Evolutionary conservation across 2,113 vertebrate species (phyloP).

Genomic region (Oryzias woworae): DNA sequence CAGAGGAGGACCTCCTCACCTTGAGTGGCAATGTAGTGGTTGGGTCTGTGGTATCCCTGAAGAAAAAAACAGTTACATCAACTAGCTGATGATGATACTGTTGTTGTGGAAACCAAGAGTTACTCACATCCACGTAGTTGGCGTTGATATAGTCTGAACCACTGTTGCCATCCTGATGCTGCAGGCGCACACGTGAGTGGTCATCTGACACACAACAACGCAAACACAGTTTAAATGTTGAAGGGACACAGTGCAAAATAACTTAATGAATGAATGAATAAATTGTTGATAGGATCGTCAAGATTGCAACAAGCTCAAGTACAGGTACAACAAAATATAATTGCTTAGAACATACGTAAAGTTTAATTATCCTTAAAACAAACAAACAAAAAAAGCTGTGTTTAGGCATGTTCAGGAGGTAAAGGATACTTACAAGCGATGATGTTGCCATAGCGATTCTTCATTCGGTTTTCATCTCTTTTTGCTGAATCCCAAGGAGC

Average conservation of each 20-base stretch:
- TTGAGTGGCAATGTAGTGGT: conserved; percentile 67
- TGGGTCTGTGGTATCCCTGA: conserved; percentile 70
- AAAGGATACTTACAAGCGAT: conserved; percentile 89
- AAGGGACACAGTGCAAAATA: conserved; percentile 26
- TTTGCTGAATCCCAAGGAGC: conserved; percentile 97
- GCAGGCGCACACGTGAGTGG: conserved; percentile 92
- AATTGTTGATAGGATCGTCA: no score
- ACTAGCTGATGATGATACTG: no score
- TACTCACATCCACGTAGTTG: conserved; percentile 95
- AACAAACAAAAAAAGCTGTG: neutral
- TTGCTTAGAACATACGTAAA: no score
- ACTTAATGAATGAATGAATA: conserved; percentile 1
- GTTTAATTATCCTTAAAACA: no score
- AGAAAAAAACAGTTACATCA: neutral
- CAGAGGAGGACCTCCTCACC: conserved; percentile 35
- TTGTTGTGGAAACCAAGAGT: neutral
- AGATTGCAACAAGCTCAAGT: no score
- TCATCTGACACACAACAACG: conserved; percentile 80
- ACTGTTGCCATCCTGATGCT: conserved; percentile 89
- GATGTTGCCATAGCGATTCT: conserved; percentile 98
- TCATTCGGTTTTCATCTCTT: conserved; percentile 98
- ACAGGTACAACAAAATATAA: no score
- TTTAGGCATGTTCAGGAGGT: no score
- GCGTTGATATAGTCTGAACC: conserved; percentile 97
- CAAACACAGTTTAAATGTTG: conserved; percentile 6